These are phyloP conservation scores for Bos indicus DNA, from an alignment of 2,113 vertebrate genomes.

Conservation along the genomic window DNA sequence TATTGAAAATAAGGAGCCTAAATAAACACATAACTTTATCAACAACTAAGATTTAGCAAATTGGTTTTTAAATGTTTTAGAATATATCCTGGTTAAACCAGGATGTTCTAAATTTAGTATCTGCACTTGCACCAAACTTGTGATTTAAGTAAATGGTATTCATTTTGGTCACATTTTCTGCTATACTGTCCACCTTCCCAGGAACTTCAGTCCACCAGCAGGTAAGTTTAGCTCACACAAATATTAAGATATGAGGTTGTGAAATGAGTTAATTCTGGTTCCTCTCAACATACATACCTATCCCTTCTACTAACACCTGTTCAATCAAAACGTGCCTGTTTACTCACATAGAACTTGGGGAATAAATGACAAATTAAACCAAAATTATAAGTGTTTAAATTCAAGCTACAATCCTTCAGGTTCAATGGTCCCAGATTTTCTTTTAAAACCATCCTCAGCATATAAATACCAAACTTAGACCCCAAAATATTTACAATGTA, in stretches of 20 bases:
- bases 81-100: not conserved
- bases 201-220: not conserved
- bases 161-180: slow-evolving; percentile 19
- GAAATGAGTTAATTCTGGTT: not conserved
- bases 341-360: not conserved
- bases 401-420: not conserved
- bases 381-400: not conserved
- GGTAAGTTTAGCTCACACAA: slow-evolving; percentile 3
- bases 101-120: not conserved
- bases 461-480: not conserved
- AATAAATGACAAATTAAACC: not conserved
- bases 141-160: slow-evolving; percentile 1
- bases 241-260: not conserved
- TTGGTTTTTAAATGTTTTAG: slow-evolving; percentile 29
- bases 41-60: not conserved
- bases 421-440: not conserved
- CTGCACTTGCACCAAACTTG: not conserved
- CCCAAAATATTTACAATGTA: not conserved
- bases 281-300: not conserved
- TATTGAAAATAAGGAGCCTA: slow-evolving; percentile 24
- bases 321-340: not conserved
- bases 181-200: not conserved
- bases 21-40: not conserved
- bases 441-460: not conserved
- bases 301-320: not conserved